Evolutionary conservation across 2,797 vertebrate genomes (phyloP), one percentile per base, ranked within the genome.

Genomic region (Enteromius trimaculatus): DNA sequence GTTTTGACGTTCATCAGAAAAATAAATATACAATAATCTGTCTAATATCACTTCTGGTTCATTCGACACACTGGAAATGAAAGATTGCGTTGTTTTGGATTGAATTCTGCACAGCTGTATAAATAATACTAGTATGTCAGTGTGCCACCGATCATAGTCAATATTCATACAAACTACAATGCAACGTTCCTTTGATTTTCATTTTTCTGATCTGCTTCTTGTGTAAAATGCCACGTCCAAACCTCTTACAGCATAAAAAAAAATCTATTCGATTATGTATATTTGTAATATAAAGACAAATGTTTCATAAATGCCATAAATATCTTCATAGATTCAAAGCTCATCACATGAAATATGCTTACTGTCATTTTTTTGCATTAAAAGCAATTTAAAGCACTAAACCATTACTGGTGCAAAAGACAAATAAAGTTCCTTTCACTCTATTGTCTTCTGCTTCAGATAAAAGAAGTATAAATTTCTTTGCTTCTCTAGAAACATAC

Each of bases 401-500:
- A 58, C 34, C 9, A 60, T 34, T 64, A 65, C 60, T 82, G 44
- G 37, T 17, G 26, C 58, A 31, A 64, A 47, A 66, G 64, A 62
- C 74, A 77, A 31, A 77, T 49, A 82, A 53, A 76, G n/a, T 58
- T 83, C 55, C 64, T 55, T 76, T 58, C 19, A 65, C 49, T 66
- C 47, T 49, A 62, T 78, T 78, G 75, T 83, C 81, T 70, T 49
- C 9, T 7, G 37, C 51, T 62, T 83, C 75, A 44, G 55, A 81
- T 81, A 74, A 81, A 64, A 81, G 69, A 64, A 58, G 21, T 23
- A 9, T 77, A 11, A 42, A 77, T 77, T 66, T 84, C 72, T 49
- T 77, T 84, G 81, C 55, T 60, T 69, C 44, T n/a, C 60, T n/a
- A 47, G 65, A 84, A 77, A 72, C 55, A 86, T 81, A 84, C 69